A percentile compares a stretch with the other conserved stretches of the same genome.
Conservation (phyloP, 2,797 vertebrate species). For the Scolopax rusticola region DNA sequence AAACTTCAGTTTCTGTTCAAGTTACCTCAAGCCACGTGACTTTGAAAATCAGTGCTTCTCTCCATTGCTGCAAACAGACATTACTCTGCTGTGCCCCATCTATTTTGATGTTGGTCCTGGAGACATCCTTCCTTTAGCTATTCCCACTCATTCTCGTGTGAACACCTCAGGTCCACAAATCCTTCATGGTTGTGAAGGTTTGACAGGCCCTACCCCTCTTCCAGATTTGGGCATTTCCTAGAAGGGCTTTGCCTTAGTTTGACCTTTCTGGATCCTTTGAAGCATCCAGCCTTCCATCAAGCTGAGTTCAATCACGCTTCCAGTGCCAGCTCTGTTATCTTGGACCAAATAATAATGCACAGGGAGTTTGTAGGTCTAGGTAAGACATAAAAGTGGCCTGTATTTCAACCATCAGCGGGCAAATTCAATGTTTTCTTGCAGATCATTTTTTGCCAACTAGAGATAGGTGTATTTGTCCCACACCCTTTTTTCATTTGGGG, state of each 20-base stretch:
- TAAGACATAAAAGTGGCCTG: neutral
- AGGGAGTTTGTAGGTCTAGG: neutral
- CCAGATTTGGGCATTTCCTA: neutral
- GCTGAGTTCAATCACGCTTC: neutral
- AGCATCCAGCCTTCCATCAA: neutral
- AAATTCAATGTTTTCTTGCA: neutral
- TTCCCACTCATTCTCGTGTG: neutral
- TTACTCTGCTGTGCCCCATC: neutral
- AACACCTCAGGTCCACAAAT: neutral
- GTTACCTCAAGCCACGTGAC: neutral
- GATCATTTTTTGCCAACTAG: neutral
- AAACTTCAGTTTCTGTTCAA: neutral
- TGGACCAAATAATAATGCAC: accelerated
- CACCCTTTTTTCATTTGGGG: neutral
- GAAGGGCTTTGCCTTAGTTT: neutral
- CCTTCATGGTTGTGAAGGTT: neutral
- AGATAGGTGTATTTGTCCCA: neutral
- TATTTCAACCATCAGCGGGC: neutral
- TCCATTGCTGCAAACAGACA: neutral
- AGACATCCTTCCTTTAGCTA: neutral
- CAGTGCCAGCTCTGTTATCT: neutral
- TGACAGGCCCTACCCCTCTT: neutral
- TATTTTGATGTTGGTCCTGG: neutral
- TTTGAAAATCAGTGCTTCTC: neutral
- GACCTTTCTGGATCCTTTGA: neutral